These are phyloP conservation scores for Cuculus canorus DNA, from an alignment of 2,797 vertebrate species.

Conservation along the genomic window DNA sequence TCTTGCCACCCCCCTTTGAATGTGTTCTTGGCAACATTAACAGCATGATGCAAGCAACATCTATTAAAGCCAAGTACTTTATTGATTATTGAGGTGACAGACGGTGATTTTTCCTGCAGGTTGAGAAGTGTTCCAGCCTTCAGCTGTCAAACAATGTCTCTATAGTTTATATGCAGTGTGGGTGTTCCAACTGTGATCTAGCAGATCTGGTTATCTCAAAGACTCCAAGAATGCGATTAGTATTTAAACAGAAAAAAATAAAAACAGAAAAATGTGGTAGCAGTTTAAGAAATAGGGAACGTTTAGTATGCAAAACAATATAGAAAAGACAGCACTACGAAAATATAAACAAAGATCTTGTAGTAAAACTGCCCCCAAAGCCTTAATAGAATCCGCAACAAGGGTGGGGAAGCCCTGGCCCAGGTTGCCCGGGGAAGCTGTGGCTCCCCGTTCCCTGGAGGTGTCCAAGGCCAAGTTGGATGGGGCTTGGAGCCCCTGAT, in stretches of 20 bases:
- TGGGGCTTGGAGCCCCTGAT: too few species aligned
- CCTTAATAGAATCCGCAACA: neutral
- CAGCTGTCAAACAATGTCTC: neutral
- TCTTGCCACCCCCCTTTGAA: neutral
- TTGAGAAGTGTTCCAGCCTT: neutral
- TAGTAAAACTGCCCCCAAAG: neutral
- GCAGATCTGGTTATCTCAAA: neutral
- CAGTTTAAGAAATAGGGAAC: neutral
- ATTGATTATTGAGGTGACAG: conserved; percentile 3
- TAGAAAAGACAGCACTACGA: neutral
- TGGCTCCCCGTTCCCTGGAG: too few species aligned
- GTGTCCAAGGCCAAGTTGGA: too few species aligned
- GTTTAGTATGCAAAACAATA: neutral
- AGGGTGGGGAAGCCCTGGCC: too few species aligned
- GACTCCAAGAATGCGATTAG: neutral
- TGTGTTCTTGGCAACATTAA: neutral
- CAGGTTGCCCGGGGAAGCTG: too few species aligned
- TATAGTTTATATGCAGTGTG: accelerated
- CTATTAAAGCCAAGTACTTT: neutral
- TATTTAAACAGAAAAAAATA: neutral
- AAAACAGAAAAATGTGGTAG: too few species aligned
- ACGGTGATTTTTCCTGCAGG: neutral
- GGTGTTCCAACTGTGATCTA: neutral
- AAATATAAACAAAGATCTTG: neutral
- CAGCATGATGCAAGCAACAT: neutral